Percentiles rank a stretch among this genome's conserved stretches.
phyloP scores from a whole-genome alignment of 2,797 vertebrate genomes.

The Aldrovandia affinis region DNA sequence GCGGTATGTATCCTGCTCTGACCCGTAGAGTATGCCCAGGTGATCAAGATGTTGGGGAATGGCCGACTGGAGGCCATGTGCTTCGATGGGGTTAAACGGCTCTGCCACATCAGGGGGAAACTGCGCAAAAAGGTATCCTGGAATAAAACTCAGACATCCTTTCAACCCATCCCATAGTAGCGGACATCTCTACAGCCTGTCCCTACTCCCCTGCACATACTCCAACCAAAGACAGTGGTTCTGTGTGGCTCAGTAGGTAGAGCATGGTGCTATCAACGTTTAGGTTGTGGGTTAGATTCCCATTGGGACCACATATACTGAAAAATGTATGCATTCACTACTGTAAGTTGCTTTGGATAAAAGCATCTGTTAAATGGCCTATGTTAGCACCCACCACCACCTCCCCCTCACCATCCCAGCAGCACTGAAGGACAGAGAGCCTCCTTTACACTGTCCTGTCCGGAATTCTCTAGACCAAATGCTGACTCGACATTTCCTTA shows the following conservation, averaged over 20 bases:
- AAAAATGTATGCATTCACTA: no score
- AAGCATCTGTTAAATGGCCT: no score
- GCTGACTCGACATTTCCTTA: conserved; percentile 52
- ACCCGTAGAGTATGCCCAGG: conserved; percentile 92
- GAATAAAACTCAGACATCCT: not conserved
- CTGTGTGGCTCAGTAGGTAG: no score
- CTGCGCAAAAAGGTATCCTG: conserved; percentile 93
- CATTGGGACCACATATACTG: no score
- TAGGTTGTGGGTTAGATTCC: no score
- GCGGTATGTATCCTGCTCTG: no score
- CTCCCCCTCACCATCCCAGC: not conserved
- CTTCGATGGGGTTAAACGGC: conserved; percentile 96
- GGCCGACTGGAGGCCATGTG: conserved; percentile 97
- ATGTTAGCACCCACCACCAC: no score
- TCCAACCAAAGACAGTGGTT: not conserved
- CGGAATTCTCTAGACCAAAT: not conserved
- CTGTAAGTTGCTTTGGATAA: no score
- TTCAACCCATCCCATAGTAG: not conserved
- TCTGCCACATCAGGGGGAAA: conserved; percentile 99
- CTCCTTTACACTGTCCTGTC: not conserved
- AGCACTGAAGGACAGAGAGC: not conserved
- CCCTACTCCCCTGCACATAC: not conserved
- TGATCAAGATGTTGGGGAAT: conserved; percentile 98
- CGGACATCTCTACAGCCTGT: not conserved
- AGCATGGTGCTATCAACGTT: no score